These are phyloP conservation scores for Drosophila acutilabella DNA, from an alignment of 2,888 invertebrate species.

Conservation along the genomic window DNA sequence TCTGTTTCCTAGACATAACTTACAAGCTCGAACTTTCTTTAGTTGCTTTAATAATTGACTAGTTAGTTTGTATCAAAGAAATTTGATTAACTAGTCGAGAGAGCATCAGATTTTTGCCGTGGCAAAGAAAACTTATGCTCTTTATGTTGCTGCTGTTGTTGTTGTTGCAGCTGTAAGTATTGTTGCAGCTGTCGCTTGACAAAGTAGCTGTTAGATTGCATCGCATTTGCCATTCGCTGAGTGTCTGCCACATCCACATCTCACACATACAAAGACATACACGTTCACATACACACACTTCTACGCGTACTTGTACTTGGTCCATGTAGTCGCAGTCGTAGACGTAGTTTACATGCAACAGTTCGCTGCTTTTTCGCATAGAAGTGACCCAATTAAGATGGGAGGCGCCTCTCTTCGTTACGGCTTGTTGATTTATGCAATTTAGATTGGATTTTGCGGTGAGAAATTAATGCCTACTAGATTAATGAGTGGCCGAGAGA, in stretches of 20 bases:
- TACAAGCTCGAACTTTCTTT: too few relatives aligned
- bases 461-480: constrained; percentile 78
- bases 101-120: background rate
- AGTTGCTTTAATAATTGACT: too few relatives aligned
- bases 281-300: background rate
- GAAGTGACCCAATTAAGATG: constrained; percentile 76
- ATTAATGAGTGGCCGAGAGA: constrained; percentile 74
- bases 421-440: constrained; percentile 81
- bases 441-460: constrained; percentile 80
- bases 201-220: constrained; percentile 81
- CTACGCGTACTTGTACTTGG: background rate
- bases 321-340: constrained; percentile 13
- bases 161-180: constrained; percentile 36
- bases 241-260: background rate
- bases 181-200: constrained; percentile 74
- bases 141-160: constrained; percentile 16
- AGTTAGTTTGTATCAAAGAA: too few relatives aligned
- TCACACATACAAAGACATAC: background rate
- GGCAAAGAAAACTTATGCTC: background rate
- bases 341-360: constrained; percentile 71
- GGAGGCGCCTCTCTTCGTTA: constrained; percentile 60
- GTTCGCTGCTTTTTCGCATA: constrained; percentile 81
- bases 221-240: constrained; percentile 57
- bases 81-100: background rate
- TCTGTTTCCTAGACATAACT: too few relatives aligned